These are phyloP conservation scores for Varecia variegata DNA, from an alignment of 2,797 vertebrate species.

Conservation along the genomic window DNA sequence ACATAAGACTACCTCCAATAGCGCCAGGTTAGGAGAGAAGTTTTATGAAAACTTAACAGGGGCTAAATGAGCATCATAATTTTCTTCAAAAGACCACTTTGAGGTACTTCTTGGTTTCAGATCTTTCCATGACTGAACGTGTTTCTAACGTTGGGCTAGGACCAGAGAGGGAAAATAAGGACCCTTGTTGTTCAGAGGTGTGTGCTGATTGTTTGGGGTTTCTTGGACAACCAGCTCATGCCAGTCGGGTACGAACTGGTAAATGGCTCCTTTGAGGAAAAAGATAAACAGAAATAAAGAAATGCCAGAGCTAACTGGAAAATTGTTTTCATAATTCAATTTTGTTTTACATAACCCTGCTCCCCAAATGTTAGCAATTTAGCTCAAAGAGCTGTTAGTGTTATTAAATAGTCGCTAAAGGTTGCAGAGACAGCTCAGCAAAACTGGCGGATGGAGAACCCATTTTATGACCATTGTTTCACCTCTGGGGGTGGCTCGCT, in stretches of 20 bases:
- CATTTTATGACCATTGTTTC: constrained; percentile 66
- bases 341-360: constrained; percentile 71
- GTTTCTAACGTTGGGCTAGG: constrained; percentile 38
- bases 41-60: constrained; percentile 21
- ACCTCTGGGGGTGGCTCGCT: constrained; percentile 51
- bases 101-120: not conserved
- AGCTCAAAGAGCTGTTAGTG: constrained; percentile 55
- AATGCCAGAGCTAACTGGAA: constrained; percentile 59
- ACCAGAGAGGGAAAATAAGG: constrained; percentile 37
- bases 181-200: constrained; percentile 49
- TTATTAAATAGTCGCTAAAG: constrained; percentile 67
- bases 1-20: not conserved
- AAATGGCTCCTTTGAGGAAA: constrained; percentile 73
- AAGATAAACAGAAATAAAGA: constrained; percentile 77
- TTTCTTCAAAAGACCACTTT: constrained; percentile 56
- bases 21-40: not conserved
- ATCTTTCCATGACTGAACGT: constrained; percentile 33
- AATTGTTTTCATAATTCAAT: constrained; percentile 70
- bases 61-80: constrained; percentile 13
- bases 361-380: constrained; percentile 73
- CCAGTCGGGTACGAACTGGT: not conserved
- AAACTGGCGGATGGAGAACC: constrained; percentile 4
- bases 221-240: constrained; percentile 25
- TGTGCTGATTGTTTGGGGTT: constrained; percentile 51
- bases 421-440: constrained; percentile 61